Evolutionary conservation across 2,797 vertebrate genomes (phyloP).

Genomic region (Cossypha dichroa): DNA sequence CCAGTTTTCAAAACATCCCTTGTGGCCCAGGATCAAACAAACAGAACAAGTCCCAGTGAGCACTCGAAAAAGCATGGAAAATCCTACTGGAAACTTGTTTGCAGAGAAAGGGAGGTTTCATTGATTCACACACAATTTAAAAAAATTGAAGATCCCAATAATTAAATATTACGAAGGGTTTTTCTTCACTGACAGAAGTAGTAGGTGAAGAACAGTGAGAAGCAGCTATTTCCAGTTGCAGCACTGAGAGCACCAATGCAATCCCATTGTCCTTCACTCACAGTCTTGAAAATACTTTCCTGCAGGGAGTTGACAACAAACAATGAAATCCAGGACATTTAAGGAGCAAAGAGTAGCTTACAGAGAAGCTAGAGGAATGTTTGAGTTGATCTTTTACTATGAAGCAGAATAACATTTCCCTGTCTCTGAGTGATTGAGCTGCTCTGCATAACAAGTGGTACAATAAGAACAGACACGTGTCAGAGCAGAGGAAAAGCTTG

Average conservation of each 20-base stretch:
- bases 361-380: not conserved
- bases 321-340: not conserved
- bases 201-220: conserved; percentile 35
- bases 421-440: not conserved
- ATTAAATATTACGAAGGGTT: not conserved
- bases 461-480: not conserved
- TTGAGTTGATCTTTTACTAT: not conserved
- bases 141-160: not conserved
- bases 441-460: not conserved
- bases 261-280: not conserved
- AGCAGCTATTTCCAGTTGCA: conserved; percentile 31
- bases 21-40: not conserved
- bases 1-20: not conserved
- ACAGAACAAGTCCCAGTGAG: not conserved
- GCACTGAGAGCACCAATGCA: not conserved
- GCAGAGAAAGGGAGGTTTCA: not conserved
- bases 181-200: conserved; percentile 34
- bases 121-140: not conserved
- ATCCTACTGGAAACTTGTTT: not conserved
- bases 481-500: not conserved
- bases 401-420: not conserved
- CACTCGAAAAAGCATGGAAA: not conserved
- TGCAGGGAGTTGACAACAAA: not conserved
- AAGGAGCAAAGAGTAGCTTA: not conserved
- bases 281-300: not conserved